Conservation (phyloP, 2,113 vertebrate genomes). For the Ifrita kowaldi region DNA sequence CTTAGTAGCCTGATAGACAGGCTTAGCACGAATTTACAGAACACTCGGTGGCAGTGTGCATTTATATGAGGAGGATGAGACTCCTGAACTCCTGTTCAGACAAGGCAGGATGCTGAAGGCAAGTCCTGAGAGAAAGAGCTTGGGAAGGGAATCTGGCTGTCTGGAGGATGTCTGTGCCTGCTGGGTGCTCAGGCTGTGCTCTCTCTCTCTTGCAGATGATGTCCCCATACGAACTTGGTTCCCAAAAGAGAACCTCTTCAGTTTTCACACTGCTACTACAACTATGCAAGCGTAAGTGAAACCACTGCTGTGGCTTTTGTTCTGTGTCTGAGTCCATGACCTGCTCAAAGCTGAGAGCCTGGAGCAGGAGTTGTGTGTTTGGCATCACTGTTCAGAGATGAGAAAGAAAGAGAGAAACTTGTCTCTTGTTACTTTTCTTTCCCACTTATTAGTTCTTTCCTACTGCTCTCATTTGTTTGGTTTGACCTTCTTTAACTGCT, state of each 20-base stretch:
- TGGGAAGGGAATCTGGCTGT: background rate
- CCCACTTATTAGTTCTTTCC: background rate
- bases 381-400: background rate
- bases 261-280: slow-evolving; percentile 94
- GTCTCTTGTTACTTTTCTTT: background rate
- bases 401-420: background rate
- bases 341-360: background rate
- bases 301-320: background rate
- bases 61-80: background rate
- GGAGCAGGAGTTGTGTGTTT: background rate
- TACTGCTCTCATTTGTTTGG: background rate
- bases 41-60: background rate
- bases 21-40: background rate
- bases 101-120: background rate
- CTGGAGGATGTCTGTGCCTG: background rate
- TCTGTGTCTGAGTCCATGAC: rapidly evolving
- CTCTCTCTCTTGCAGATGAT: slow-evolving; percentile 78
- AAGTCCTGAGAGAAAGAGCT: background rate
- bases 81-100: background rate
- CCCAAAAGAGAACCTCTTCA: slow-evolving; percentile 96
- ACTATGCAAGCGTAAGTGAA: slow-evolving; percentile 99
- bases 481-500: background rate
- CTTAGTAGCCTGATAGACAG: background rate
- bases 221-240: slow-evolving; percentile 89
- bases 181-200: background rate